Percentiles rank a stretch among this genome's conserved stretches.
Evolutionary conservation across 2,113 vertebrate species (phyloP).

Genomic region (Actenoides hombroni): DNA sequence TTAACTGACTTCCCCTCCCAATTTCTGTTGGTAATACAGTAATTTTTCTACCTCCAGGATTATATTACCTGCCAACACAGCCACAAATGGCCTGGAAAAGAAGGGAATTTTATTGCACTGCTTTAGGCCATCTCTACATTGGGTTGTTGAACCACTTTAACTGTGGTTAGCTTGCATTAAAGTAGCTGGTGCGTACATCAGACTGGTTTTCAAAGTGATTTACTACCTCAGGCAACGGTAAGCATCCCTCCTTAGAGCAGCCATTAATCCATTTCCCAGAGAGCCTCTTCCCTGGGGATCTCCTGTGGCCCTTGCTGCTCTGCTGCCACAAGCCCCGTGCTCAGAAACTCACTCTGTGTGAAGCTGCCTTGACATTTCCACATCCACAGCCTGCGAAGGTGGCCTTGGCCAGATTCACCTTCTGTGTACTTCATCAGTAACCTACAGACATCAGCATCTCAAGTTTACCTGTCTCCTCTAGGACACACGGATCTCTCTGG

Average conservation of each 20-base stretch:
- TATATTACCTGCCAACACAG: slow-evolving; percentile 18
- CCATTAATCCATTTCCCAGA: neutral
- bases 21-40: neutral
- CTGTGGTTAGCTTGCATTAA: slow-evolving; percentile 10
- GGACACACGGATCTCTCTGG: neutral
- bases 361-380: neutral
- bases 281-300: neutral
- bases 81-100: slow-evolving; percentile 35
- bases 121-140: slow-evolving; percentile 32
- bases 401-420: neutral
- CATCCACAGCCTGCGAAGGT: neutral
- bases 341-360: neutral
- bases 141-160: slow-evolving; percentile 17
- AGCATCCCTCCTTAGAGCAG: neutral
- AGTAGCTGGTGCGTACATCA: neutral
- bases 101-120: slow-evolving; percentile 26
- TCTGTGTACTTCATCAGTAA: neutral
- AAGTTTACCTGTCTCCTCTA: neutral
- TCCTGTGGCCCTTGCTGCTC: neutral
- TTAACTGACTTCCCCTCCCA: neutral
- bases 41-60: slow-evolving; percentile 24
- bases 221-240: neutral
- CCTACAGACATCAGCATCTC: neutral
- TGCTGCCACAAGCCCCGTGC: neutral
- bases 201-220: neutral